Evolutionary conservation across 2,797 vertebrate species (phyloP).

Genomic region (Prionace glauca): DNA sequence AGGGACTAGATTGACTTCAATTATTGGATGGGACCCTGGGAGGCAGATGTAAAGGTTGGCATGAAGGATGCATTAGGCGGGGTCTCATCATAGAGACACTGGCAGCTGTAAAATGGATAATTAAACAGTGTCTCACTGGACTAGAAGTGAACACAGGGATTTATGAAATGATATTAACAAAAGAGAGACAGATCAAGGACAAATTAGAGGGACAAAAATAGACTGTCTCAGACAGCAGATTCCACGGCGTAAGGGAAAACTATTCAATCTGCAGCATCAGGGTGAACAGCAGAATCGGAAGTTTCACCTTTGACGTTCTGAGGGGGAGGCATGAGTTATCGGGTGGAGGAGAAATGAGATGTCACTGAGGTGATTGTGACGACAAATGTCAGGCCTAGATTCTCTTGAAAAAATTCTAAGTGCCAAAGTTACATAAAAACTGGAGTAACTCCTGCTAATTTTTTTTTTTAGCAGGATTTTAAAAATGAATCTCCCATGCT

Average conservation of each 20-base stretch:
- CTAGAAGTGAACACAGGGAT: background rate
- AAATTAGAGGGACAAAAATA: background rate
- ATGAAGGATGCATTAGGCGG: background rate
- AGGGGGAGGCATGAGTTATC: background rate
- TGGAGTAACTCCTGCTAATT: too few relatives aligned
- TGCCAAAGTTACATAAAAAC: too few relatives aligned
- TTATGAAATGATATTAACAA: background rate
- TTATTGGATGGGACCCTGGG: background rate
- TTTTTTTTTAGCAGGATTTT: too few relatives aligned
- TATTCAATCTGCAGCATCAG: background rate
- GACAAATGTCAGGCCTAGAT: background rate
- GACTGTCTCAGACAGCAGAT: background rate
- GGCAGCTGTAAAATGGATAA: background rate
- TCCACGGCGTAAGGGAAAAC: background rate
- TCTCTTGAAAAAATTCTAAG: too few relatives aligned
- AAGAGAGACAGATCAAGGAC: background rate
- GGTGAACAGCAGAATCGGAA: background rate
- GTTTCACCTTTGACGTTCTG: background rate
- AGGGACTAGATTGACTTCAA: background rate
- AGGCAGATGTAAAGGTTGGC: background rate
- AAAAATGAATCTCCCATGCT: too few relatives aligned
- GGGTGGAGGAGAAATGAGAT: background rate
- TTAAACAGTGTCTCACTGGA: background rate
- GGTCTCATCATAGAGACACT: background rate
- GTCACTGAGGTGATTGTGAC: background rate